Conservation (phyloP, 2,113 vertebrate species). For the Mugil cephalus region DNA sequence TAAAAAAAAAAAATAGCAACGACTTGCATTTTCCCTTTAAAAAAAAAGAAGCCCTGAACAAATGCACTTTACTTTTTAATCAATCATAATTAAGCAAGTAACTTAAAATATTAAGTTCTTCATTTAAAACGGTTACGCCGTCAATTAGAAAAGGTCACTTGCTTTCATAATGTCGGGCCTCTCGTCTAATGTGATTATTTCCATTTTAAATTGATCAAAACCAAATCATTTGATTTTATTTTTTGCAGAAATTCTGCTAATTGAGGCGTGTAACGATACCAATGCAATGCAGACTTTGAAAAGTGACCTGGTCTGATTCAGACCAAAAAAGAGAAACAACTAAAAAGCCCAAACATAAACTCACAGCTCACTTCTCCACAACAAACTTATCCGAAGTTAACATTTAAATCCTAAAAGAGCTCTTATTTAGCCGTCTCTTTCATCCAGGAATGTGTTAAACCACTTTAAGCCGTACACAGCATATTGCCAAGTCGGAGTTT, state of each 20-base stretch:
- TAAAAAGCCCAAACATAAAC: slow-evolving; percentile 6
- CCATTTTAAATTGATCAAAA: slow-evolving; percentile 7
- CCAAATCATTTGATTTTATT: neutral
- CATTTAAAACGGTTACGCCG: neutral
- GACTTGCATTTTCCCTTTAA: slow-evolving; percentile 1
- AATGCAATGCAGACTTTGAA: neutral
- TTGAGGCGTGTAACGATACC: neutral
- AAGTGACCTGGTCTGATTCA: slow-evolving; percentile 19
- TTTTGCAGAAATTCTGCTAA: neutral
- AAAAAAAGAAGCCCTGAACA: neutral
- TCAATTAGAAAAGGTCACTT: neutral
- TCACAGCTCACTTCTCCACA: slow-evolving; percentile 19
- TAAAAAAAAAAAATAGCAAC: neutral
- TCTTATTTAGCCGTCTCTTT: no score
- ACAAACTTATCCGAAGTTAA: slow-evolving; percentile 29
- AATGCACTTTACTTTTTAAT: neutral
- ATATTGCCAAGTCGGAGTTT: slow-evolving; percentile 22
- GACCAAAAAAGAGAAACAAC: slow-evolving; percentile 1
- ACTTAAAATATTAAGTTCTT: neutral
- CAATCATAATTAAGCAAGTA: neutral
- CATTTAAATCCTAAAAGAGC: slow-evolving; percentile 7
- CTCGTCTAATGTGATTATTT: neutral
- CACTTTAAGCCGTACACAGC: slow-evolving; percentile 2
- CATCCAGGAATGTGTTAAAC: neutral
- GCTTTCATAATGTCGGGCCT: neutral